Evolutionary conservation across 1,140 invertebrate genomes (phyloP).

Genomic region (Diploscapter pachys): DNA sequence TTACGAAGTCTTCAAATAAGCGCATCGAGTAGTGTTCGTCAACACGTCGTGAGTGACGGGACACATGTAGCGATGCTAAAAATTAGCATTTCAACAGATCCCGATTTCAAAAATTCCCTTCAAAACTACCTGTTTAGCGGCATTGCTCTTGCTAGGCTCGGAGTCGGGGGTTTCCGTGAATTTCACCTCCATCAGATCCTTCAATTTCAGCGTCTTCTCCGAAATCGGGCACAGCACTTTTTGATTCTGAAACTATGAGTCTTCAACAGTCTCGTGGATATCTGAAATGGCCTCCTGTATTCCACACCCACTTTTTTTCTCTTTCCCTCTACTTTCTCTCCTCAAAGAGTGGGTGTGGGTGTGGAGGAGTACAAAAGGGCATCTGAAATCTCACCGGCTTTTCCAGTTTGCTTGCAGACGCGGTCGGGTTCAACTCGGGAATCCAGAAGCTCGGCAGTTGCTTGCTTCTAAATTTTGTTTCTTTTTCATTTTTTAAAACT

Average conservation of each 20-base stretch:
- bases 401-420: slow-evolving; percentile 67
- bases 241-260: slow-evolving; percentile 34
- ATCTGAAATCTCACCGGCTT: slow-evolving; percentile 71
- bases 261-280: too few species aligned
- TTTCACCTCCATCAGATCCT: slow-evolving; percentile 87
- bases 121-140: background rate
- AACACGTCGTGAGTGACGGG: slow-evolving; percentile 92
- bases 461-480: slow-evolving; percentile 10
- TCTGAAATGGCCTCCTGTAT: too few species aligned
- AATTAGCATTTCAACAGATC: too few species aligned
- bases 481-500: background rate
- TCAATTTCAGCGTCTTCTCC: slow-evolving; percentile 79
- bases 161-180: slow-evolving; percentile 78
- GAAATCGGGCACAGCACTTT: slow-evolving; percentile 88
- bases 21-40: slow-evolving; percentile 87
- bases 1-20: slow-evolving; percentile 77
- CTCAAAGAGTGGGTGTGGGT: slow-evolving; percentile 9
- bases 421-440: slow-evolving; percentile 84
- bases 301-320: slow-evolving; percentile 8
- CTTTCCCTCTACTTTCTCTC: background rate
- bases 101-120: too few species aligned
- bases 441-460: slow-evolving; percentile 82
- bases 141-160: slow-evolving; percentile 37
- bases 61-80: slow-evolving; percentile 78
- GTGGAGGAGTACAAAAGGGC: background rate